Evolutionary conservation across 2,113 vertebrate genomes (phyloP).

Genomic region (Pyrgilauda ruficollis): DNA sequence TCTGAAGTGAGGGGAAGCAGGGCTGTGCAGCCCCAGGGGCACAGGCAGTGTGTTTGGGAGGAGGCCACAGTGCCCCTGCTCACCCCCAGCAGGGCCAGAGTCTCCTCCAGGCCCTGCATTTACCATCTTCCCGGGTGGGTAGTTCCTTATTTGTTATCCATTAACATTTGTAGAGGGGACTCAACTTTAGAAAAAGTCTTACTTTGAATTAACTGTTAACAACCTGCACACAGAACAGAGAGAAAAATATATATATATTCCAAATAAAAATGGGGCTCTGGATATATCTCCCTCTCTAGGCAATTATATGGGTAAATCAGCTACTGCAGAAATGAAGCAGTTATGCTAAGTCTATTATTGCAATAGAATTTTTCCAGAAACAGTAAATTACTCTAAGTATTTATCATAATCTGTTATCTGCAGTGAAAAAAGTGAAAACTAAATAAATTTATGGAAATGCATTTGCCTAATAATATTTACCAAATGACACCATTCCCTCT

Average conservation of each 20-base stretch:
- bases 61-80: background rate
- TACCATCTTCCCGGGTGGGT: fast-evolving
- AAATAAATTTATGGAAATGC: constrained; percentile 45
- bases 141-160: background rate
- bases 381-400: constrained; percentile 36
- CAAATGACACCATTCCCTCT: constrained; percentile 39
- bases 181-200: background rate
- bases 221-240: background rate
- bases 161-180: background rate
- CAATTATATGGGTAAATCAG: constrained; percentile 58
- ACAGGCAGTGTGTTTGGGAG: no score
- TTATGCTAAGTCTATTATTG: constrained; percentile 18
- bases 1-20: no score
- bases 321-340: constrained; percentile 38
- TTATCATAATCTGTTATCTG: constrained; percentile 46
- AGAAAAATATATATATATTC: background rate
- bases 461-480: constrained; percentile 54
- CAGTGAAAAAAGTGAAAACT: background rate
- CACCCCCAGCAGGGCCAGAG: background rate
- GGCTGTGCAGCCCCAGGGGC: background rate
- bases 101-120: background rate
- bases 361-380: constrained; percentile 31
- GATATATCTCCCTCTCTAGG: constrained; percentile 19
- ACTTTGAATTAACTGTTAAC: constrained; percentile 19
- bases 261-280: constrained; percentile 22